A percentile compares a stretch with the other conserved stretches of the same genome.
These are phyloP conservation scores for Poecilus cupreus DNA, from an alignment of 2,888 invertebrate species.

Conservation along the genomic window DNA sequence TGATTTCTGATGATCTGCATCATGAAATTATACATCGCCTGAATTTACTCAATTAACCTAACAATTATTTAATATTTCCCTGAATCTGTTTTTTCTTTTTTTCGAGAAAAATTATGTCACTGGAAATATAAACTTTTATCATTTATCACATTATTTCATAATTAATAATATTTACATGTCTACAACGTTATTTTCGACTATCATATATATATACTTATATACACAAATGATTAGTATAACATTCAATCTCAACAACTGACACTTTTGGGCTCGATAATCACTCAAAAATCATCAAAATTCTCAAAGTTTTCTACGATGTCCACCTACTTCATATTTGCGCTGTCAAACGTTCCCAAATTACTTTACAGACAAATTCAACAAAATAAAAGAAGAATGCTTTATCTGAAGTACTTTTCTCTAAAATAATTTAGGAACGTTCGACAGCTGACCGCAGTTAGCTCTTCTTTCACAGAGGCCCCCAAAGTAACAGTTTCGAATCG, in stretches of 20 bases:
- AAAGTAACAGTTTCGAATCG: neutral
- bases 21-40: slow-evolving; percentile 30
- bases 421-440: no score
- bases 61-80: slow-evolving; percentile 57
- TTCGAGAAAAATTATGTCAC: slow-evolving; percentile 61
- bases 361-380: no score
- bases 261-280: neutral
- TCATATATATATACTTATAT: slow-evolving; percentile 57
- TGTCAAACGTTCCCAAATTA: no score
- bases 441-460: no score
- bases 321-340: no score
- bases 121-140: slow-evolving; percentile 64
- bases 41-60: slow-evolving; percentile 39
- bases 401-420: no score
- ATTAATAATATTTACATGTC: slow-evolving; percentile 63
- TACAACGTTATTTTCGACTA: slow-evolving; percentile 57
- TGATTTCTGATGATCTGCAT: no score
- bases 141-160: slow-evolving; percentile 62
- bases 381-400: no score
- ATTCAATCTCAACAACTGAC: neutral
- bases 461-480: no score
- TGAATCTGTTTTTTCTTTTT: slow-evolving; percentile 56
- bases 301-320: neutral
- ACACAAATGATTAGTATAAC: slow-evolving; percentile 45
- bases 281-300: neutral